Percentiles rank a stretch among this genome's conserved stretches.
Evolutionary conservation across 2,113 vertebrate species (phyloP).

Genomic region (Vulpes vulpes): DNA sequence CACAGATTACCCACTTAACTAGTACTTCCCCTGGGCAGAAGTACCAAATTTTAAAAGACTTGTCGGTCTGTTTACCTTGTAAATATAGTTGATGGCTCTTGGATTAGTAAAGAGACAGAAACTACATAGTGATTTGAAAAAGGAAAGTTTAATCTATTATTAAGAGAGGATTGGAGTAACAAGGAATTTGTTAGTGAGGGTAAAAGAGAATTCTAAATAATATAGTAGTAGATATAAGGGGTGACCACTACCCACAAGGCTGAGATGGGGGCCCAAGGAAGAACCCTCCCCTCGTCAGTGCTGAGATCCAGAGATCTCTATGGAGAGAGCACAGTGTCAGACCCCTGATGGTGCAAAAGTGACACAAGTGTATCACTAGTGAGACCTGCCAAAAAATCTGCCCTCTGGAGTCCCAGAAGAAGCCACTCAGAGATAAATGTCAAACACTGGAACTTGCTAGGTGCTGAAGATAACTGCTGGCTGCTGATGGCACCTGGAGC

Average conservation of each 20-base stretch:
- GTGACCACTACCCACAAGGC: neutral
- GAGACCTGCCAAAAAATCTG: neutral
- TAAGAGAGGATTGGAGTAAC: neutral
- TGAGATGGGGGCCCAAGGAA: neutral
- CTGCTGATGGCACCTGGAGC: neutral
- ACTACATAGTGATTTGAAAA: neutral
- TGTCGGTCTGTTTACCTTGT: neutral
- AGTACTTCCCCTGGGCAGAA: neutral
- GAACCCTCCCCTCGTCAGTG: neutral
- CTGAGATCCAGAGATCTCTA: neutral
- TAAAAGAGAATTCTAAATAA: constrained; percentile 12
- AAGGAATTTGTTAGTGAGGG: neutral
- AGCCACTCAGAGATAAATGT: neutral
- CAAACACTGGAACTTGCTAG: neutral
- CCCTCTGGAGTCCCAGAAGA: neutral
- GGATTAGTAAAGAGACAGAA: constrained; percentile 38
- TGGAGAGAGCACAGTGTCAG: neutral
- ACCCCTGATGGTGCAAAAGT: neutral
- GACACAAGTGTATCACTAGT: neutral
- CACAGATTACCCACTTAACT: neutral
- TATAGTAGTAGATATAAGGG: neutral
- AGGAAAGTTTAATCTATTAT: neutral
- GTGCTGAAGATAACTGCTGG: neutral
- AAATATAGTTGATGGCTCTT: neutral
- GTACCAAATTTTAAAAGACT: neutral